Conservation (phyloP, 2,113 vertebrate species). For the Taurulus bubalis region DNA sequence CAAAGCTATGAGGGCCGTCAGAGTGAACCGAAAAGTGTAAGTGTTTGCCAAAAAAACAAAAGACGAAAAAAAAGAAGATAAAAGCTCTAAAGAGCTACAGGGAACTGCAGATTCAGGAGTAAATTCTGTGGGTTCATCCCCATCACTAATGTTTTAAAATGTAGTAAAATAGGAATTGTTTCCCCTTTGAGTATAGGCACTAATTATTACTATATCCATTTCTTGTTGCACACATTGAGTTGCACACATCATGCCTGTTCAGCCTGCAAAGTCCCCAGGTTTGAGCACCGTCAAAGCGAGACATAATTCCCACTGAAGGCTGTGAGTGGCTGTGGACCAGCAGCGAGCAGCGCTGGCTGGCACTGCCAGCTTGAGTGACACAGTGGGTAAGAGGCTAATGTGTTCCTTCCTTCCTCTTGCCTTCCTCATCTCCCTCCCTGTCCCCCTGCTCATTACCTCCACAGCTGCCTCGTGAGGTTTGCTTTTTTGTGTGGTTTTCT, state of each 20-base stretch:
- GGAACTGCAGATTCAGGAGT: background rate
- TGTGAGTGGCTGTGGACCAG: slow-evolving; percentile 50
- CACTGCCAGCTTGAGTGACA: slow-evolving; percentile 63
- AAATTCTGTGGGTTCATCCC: background rate
- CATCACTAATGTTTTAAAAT: background rate
- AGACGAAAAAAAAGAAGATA: background rate
- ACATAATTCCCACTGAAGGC: slow-evolving; percentile 52
- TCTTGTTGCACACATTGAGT: slow-evolving; percentile 14
- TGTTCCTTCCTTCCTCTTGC: slow-evolving; percentile 57
- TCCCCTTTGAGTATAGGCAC: background rate
- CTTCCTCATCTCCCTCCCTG: slow-evolving; percentile 39
- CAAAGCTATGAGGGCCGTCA: background rate
- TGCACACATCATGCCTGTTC: slow-evolving; percentile 11
- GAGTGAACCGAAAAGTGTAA: background rate
- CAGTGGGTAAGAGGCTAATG: slow-evolving; percentile 60
- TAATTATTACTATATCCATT: background rate
- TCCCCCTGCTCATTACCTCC: slow-evolving; percentile 35
- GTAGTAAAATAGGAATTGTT: background rate
- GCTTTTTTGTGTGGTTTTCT: slow-evolving; percentile 25
- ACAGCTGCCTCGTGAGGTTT: slow-evolving; percentile 32
- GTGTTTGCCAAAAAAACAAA: background rate
- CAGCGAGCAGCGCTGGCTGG: slow-evolving; percentile 28
- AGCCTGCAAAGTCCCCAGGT: slow-evolving; percentile 26
- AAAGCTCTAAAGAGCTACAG: background rate
- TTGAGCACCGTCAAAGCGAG: slow-evolving; percentile 36